Base-by-base conservation (phyloP, 2,888 invertebrate genomes). In the Luperina testacea region DNA sequence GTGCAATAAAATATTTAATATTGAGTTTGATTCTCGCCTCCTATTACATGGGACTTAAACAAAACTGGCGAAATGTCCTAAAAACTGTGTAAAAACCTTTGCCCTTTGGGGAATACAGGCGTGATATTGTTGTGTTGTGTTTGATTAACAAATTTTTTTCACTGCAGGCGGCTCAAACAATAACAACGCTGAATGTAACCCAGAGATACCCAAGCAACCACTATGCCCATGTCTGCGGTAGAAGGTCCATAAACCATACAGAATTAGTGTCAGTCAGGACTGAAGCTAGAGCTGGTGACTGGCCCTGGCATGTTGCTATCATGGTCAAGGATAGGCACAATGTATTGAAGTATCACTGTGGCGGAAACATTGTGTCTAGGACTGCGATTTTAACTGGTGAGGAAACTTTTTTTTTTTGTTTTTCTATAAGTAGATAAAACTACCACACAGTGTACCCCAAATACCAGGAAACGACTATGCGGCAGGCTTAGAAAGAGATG, bases 261-360 rank as follows among this genome's bases (percentile, higher is more conserved):
- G 96, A 96, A 81, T 79, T 96, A 82, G 92, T 92, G 4, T 93
- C 94, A 7, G 89, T 95, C 17, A 91, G 93, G 63, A 94, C 95
- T 0, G 93, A 94, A 53, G 92, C 96, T 0, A 89, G 89, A 45
- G 91, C 94, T 9, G 96, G 96, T 1, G 96, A 96, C 84, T 96
- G 96, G 96, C 96, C 96, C 0, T 96, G 96, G 96, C 96, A 96
- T 84, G 95, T 95, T 0, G 96, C 96, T 32, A 88, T 96, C 5
- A 84, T 95, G 38, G 83, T 95, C 45, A 92, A 79, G 57, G 83
- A 92, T 45, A 81, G 76, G 3, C 84, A 80, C 1, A 89, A 89
- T 24, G 73, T 80, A 0, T 82, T 88, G 0, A 89, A 77, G 2
- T 96, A 96, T 85, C 90, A 94, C 61, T 96, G 96, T 72, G 96